Evolutionary conservation across 1,140 invertebrate species (phyloP), one percentile per base, ranked within the genome.

Genomic region (Drosophila serrata): DNA sequence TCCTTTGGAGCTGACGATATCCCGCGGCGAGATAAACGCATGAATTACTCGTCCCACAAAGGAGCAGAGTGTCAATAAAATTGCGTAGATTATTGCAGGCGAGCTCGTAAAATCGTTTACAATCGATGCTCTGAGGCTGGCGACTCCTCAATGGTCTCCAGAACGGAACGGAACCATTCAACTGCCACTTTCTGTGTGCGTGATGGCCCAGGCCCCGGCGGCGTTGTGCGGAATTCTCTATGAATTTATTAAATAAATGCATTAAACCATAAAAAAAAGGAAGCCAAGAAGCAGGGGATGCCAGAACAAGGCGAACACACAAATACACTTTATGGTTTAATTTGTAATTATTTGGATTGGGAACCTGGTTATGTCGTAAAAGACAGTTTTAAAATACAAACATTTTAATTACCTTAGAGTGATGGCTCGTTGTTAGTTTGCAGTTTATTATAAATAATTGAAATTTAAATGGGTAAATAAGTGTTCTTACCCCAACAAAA

Each of bases 231-330:
- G 45, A 73, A 63, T 77, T 80, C 57, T 70, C 72, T 90, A 90
- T 75, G 78, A 81, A 90, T 90, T 90, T 90, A 90, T 90, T 90
- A 90, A 90, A 90, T 90, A 90, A 90, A 90, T 90, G 86, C 85
- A 90, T 90, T 85, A 85, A 68, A 81, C 69, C 31, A 75, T 82
- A 70, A 87, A 72, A 65, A 78, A 64, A 78, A 55, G 43, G 60
- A 60, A 49, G 42, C 31, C 6, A 35, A 12, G 35, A 40, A 40
- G 45, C 22, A 8, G 8, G 11, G 19, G n/a, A 22, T 13, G 8
- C 27, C 13, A 1, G 5, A 11, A 31, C 4, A 35, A 24, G 19
- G 6, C 58, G 57, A 43, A 72, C 13, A 17, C n/a, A 3, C 40
- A n/a, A 49, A 72, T 73, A 45, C 65, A 49, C 64, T 48, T 31